Evolutionary conservation across 2,113 vertebrate genomes (phyloP), one percentile per base, ranked within the genome.

Genomic region (Columba janthina): DNA sequence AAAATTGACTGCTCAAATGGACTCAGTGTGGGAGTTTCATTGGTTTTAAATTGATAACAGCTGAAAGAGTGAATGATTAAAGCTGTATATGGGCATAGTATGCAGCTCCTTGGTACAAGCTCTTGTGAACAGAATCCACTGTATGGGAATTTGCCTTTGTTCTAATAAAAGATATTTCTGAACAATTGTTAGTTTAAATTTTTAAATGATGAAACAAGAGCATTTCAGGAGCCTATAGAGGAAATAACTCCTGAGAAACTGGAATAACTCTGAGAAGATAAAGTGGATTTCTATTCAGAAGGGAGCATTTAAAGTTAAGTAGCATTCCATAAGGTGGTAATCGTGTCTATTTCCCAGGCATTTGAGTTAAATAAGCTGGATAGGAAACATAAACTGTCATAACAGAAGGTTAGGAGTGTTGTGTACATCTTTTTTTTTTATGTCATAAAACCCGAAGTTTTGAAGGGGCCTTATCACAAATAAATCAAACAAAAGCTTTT

Each of bases 41-140:
- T 98, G 98, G 98, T 98, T 98, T 98, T 98, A 98, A 98, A 98
- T 98, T 98, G 98, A 98, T 98, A 99, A 98, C 98, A 98, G 98
- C 98, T 98, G 98, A 98, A 98, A 97, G 97, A 98, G 97, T 97
- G 97, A 98, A 97, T 97, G 98, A 98, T 98, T 98, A 97, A 98
- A 98, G 98, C 97, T 98, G 96, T 98, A 98, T 98, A 98, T 97
- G 97, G 98, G 96, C 98, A 98, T 96, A 98, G 96, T 97, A 98
- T 97, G 97, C 97, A 96, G 97, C 94, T 97, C 96, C 97, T 97
- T 98, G 98, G 89, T 97, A 98, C 88, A 48, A 96, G 97, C 96
- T 97, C 97, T 97, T 89, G 89, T 96, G 94, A 98, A 97, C 96
- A 97, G 96, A 94, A 83, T 95, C 89, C 93, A 85, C 95, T 96